Conservation (phyloP, 2,888 invertebrate species). For the Tachina fera region DNA sequence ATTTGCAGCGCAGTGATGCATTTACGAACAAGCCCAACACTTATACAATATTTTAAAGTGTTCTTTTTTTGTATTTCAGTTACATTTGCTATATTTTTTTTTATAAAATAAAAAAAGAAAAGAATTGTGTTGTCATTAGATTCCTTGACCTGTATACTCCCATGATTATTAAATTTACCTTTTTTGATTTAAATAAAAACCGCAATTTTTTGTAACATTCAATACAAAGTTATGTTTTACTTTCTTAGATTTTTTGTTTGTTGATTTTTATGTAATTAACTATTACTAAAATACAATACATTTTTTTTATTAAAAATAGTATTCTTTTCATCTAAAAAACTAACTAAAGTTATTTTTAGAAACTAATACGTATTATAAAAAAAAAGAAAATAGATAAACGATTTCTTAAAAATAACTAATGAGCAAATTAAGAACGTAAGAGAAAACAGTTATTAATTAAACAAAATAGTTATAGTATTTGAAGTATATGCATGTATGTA, state of each 20-base stretch:
- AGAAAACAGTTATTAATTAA: constrained; percentile 2
- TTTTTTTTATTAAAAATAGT: constrained; percentile 50
- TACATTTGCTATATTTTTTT: no score
- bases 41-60: no score
- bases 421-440: not conserved
- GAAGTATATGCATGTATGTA: constrained; percentile 1
- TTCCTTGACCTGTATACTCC: no score
- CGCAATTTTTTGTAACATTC: constrained; percentile 56
- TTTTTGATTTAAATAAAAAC: constrained; percentile 7
- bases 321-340: constrained; percentile 57
- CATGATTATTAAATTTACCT: not conserved
- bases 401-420: constrained; percentile 26
- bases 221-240: constrained; percentile 65
- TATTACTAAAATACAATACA: constrained; percentile 62
- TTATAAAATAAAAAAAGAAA: no score
- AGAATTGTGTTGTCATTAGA: no score
- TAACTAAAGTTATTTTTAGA: constrained; percentile 49
- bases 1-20: no score
- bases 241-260: constrained; percentile 27
- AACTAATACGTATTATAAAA: not conserved
- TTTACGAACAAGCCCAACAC: no score
- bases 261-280: constrained; percentile 41
- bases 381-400: constrained; percentile 1
- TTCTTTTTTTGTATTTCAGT: no score
- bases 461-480: not conserved